Conservation (phyloP, 92 coral and sea anemone genomes). For the Palythoa caribaeorum region DNA sequence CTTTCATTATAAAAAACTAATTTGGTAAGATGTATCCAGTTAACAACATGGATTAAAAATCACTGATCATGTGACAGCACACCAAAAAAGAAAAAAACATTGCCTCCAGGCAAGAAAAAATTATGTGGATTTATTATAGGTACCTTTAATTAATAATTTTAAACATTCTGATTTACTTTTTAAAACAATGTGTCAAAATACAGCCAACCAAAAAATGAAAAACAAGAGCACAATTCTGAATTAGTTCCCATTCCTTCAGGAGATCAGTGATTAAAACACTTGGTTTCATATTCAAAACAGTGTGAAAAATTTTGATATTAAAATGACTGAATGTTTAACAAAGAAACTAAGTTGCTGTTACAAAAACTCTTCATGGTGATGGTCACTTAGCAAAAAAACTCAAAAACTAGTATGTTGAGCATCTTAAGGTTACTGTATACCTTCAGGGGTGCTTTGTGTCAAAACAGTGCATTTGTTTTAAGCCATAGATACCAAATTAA, state of each 20-base stretch:
- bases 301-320: too few species aligned
- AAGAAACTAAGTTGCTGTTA: background rate
- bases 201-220: too few species aligned
- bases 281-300: too few species aligned
- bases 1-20: constrained; percentile 1
- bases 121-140: background rate
- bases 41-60: background rate
- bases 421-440: background rate
- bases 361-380: background rate
- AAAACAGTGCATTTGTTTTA: too few species aligned
- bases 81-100: background rate
- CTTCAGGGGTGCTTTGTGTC: too few species aligned
- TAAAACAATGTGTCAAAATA: too few species aligned
- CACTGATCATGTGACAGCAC: constrained; percentile 1
- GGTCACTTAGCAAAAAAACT: background rate
- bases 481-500: too few species aligned
- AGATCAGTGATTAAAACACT: too few species aligned
- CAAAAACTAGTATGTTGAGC: background rate
- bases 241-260: too few species aligned
- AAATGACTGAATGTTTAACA: too few species aligned
- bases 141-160: background rate
- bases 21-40: background rate
- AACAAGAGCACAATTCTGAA: too few species aligned
- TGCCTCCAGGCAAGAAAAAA: background rate
- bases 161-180: background rate